These are phyloP conservation scores for Cladopsammia gracilis DNA, from an alignment of 64 coral and sea anemone species.

Conservation along the genomic window DNA sequence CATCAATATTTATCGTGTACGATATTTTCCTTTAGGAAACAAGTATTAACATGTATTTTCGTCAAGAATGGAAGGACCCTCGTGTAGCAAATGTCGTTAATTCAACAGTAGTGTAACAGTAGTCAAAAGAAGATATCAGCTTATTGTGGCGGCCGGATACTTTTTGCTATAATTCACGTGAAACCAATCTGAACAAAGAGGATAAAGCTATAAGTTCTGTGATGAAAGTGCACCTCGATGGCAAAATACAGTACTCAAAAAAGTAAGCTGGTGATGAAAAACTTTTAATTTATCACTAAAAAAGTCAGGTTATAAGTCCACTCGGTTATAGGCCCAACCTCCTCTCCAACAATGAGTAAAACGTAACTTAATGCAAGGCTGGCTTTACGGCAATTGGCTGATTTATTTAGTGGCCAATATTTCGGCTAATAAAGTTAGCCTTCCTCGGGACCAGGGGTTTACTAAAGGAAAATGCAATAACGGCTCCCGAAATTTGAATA, in stretches of 20 bases:
- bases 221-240: background rate
- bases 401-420: too few species aligned
- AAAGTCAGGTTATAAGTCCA: too few species aligned
- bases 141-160: conserved; percentile 24
- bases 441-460: too few species aligned
- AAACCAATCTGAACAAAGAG: conserved; percentile 11
- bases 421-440: too few species aligned
- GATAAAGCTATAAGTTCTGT: conserved; percentile 2
- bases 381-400: too few species aligned
- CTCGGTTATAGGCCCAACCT: too few species aligned
- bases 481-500: too few species aligned
- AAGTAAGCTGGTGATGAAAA: conserved; percentile 1
- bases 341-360: too few species aligned
- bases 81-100: conserved; percentile 28
- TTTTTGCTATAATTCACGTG: conserved; percentile 21
- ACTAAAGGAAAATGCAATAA: too few species aligned
- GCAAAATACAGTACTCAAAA: background rate
- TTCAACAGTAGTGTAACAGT: background rate
- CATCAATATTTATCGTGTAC: too few species aligned
- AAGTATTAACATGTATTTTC: conserved; percentile 23
- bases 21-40: background rate
- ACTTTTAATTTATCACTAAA: background rate
- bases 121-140: background rate
- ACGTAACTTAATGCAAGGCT: too few species aligned
- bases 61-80: conserved; percentile 33